Base-by-base conservation (phyloP, 2,113 vertebrate genomes). In the Zootoca vivipara region DNA sequence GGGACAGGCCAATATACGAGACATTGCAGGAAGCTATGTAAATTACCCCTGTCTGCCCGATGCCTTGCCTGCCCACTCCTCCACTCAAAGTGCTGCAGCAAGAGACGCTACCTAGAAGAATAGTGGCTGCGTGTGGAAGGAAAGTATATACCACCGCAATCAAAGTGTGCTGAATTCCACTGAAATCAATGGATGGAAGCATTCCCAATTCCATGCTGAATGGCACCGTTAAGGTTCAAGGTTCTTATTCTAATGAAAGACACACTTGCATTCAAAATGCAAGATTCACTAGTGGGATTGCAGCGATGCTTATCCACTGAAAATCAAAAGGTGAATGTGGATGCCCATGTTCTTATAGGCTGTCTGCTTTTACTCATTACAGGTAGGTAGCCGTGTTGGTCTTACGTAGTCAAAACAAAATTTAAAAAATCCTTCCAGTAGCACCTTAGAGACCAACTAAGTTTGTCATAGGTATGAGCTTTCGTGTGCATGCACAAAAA, bases 281-380 rank as follows among this genome's bases (percentile, higher is more conserved):
- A 92, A 84, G 87, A 93, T 93, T 93, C 93, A 91, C 93, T 93
- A 92, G 91, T 82, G 91, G 89, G 91, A 95, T 95, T 91, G 88
- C 85, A 95, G 93, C 88, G 28, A 10, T 78, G 87, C 92, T 75
- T 67, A 89, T 91, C 94, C 82, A 86, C 72, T 73, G 86, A 88
- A 95, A 94, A 92, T 90, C 74, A 46, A 28, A 30, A 77, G 8
- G 9, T 40, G 58, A 5, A 78, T 93, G 92, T 92, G 92, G 90
- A 78, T 62, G 38, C 87, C 4, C 38, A n/a, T 70, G 38, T 9
- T 83, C 24, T 42, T 8, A 69, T n/a, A 83, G 40, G 8, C 12
- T 12, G 16, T n/a, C 26, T 28, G 30, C 26, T 10, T 70, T 52
- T 52, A 52, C 46, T 52, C 2, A n/a, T n/a, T n/a, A n/a, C n/a